A percentile compares a stretch with the other conserved stretches of the same genome.
Conservation (phyloP, 2,113 vertebrate genomes). For the Anarrhichthys ocellatus region DNA sequence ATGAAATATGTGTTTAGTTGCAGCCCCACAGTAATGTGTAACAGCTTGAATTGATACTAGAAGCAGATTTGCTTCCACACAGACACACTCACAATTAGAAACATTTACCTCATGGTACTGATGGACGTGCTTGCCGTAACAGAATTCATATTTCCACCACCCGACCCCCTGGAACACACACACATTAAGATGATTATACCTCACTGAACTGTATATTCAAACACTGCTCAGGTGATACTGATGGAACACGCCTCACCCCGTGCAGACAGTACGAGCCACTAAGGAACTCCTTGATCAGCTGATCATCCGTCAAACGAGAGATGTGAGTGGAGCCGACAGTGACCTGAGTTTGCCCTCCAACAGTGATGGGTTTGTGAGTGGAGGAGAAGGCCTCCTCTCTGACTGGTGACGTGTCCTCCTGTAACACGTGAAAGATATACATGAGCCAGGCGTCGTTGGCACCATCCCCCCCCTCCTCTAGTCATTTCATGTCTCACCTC, state of each 20-base stretch:
- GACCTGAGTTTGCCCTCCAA: conserved; percentile 90
- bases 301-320: conserved; percentile 96
- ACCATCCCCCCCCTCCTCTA: neutral
- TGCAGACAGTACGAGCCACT: conserved; percentile 98
- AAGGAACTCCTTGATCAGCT: conserved; percentile 97
- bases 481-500: conserved; percentile 65
- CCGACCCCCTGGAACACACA: conserved; percentile 90
- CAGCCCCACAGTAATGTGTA: neutral
- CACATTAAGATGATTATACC: neutral
- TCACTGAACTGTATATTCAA: neutral
- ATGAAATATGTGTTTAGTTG: neutral
- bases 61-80: neutral
- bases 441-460: neutral
- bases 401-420: conserved; percentile 87
- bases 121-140: conserved; percentile 96
- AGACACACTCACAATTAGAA: neutral
- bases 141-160: conserved; percentile 99
- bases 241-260: conserved; percentile 86
- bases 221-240: neutral
- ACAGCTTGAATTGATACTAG: neutral
- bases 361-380: conserved; percentile 91
- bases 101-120: conserved; percentile 95
- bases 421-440: neutral
- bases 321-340: conserved; percentile 97
- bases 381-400: conserved; percentile 92